Conservation (phyloP, 2,113 vertebrate genomes). For the Actenoides lindsayi region DNA sequence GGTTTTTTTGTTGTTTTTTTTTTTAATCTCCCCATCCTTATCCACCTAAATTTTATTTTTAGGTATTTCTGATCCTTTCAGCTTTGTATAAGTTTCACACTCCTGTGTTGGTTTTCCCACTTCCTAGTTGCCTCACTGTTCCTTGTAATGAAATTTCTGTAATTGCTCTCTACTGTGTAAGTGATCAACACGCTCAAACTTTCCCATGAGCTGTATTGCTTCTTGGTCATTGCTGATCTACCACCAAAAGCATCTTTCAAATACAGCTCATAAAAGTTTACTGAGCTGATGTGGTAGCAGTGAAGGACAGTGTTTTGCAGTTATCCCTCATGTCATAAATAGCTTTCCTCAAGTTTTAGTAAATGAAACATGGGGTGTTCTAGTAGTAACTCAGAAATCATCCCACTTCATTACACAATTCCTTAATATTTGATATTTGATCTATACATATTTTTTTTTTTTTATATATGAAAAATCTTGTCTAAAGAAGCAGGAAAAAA, state of each 20-base stretch:
- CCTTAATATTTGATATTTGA: slow-evolving; percentile 32
- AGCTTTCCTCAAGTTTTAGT: slow-evolving; percentile 27
- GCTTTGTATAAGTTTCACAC: neutral
- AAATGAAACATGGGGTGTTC: slow-evolving; percentile 58
- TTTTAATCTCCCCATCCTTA: neutral
- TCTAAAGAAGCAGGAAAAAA: neutral
- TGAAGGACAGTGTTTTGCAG: neutral
- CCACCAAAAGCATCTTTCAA: slow-evolving; percentile 49
- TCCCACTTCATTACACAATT: slow-evolving; percentile 19
- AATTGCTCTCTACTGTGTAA: neutral
- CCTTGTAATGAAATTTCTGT: slow-evolving; percentile 2
- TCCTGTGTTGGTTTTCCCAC: neutral
- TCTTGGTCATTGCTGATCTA: slow-evolving; percentile 51
- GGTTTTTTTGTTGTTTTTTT: too few relatives aligned
- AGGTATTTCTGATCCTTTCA: neutral
- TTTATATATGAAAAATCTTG: neutral
- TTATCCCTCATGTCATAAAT: slow-evolving; percentile 9
- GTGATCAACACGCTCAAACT: slow-evolving; percentile 28
- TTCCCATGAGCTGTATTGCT: slow-evolving; percentile 55
- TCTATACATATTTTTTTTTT: neutral
- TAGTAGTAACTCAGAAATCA: slow-evolving; percentile 57
- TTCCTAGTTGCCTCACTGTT: neutral
- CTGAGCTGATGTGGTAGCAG: neutral
- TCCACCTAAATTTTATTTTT: neutral
- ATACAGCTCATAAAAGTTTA: slow-evolving; percentile 21